Percentiles rank a stretch among this genome's conserved stretches.
Evolutionary conservation across 2,113 vertebrate genomes (phyloP).

Genomic region (Syngnathus scovelli): DNA sequence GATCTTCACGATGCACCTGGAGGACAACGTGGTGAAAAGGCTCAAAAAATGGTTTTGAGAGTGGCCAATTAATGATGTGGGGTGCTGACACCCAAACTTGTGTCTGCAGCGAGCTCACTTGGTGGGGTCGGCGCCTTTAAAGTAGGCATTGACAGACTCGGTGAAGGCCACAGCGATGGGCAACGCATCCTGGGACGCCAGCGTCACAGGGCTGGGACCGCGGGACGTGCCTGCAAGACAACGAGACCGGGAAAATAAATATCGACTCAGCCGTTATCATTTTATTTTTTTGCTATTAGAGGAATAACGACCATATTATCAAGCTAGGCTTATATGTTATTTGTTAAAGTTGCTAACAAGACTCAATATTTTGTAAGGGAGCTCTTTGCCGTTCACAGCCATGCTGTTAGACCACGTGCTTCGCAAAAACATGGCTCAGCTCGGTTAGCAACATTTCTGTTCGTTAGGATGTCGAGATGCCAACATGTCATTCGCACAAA

Average conservation of each 20-base stretch:
- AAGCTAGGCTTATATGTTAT: too few species aligned
- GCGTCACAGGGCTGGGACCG: constrained; percentile 92
- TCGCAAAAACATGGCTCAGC: too few species aligned
- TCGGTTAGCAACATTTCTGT: too few species aligned
- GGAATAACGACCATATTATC: too few species aligned
- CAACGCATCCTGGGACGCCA: constrained; percentile 88
- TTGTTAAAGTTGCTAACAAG: too few species aligned
- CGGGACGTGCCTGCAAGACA: constrained; percentile 85
- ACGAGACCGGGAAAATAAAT: constrained; percentile 27
- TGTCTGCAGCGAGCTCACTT: constrained; percentile 76
- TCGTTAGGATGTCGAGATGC: background rate
- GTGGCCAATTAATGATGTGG: too few species aligned
- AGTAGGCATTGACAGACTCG: constrained; percentile 97
- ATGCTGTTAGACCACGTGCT: too few species aligned
- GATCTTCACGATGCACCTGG: constrained; percentile 96
- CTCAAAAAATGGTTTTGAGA: background rate
- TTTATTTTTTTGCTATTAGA: too few species aligned
- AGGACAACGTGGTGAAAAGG: background rate
- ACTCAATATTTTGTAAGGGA: too few species aligned
- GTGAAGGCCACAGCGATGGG: constrained; percentile 95
- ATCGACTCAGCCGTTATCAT: too few species aligned
- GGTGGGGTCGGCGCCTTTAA: constrained; percentile 96
- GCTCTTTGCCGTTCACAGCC: too few species aligned
- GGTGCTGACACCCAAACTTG: too few species aligned
- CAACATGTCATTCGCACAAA: background rate